These are phyloP conservation scores for Glyptemys insculpta DNA, from an alignment of 2,797 vertebrate species.

Conservation along the genomic window DNA sequence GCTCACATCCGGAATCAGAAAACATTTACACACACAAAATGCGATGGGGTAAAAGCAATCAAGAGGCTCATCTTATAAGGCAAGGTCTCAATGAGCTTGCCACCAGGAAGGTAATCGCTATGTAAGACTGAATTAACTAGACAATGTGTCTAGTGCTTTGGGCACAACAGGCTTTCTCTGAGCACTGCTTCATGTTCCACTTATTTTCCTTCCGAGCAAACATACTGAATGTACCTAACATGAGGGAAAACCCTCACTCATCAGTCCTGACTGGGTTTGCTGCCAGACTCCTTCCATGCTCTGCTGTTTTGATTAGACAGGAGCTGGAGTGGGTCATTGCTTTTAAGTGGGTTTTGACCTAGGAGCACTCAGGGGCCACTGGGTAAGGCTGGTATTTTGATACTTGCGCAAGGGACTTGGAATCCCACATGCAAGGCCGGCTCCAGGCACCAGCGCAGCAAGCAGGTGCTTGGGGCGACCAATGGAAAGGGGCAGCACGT, in stretches of 20 bases:
- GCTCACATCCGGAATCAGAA: neutral
- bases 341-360: neutral
- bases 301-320: neutral
- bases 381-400: neutral
- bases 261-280: neutral
- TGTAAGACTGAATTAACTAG: neutral
- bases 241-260: neutral
- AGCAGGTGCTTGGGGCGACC: too few species aligned
- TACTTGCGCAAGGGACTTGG: neutral
- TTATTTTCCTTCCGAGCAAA: conserved; percentile 29
- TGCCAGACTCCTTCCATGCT: neutral
- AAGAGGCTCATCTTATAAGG: neutral
- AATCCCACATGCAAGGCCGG: neutral
- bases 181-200: neutral
- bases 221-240: neutral
- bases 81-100: neutral
- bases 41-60: neutral
- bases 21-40: neutral
- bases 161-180: neutral
- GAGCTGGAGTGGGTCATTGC: neutral
- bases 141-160: neutral
- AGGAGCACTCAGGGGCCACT: neutral
- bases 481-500: too few species aligned
- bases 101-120: neutral
- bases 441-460: too few species aligned